Evolutionary conservation across 1,140 invertebrate species (phyloP).

Genomic region (Babylonia areolata): DNA sequence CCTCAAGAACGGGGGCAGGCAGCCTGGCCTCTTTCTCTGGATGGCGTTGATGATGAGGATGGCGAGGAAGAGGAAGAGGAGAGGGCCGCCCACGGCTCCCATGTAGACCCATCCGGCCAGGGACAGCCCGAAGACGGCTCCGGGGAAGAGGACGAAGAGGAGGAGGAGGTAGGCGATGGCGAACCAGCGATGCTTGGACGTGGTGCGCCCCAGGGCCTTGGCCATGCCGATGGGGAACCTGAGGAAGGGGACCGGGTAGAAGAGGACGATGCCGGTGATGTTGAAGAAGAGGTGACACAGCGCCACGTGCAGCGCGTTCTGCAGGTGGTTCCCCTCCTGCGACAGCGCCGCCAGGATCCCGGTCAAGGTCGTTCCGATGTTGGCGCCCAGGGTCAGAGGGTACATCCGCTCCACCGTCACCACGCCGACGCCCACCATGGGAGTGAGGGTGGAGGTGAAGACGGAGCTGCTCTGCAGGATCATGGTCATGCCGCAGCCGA

Average conservation of each 20-base stretch:
- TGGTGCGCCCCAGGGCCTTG: conserved; percentile 77
- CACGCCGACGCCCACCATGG: conserved; percentile 81
- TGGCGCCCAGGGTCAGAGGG: conserved; percentile 80
- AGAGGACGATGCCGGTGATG: conserved; percentile 78
- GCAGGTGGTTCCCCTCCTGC: conserved; percentile 68
- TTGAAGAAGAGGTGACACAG: conserved; percentile 77
- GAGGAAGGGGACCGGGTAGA: conserved; percentile 80
- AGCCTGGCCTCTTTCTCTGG: conserved; percentile 55
- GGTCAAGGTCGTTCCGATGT: conserved; percentile 82
- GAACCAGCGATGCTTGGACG: conserved; percentile 80
- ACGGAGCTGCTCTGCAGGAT: conserved; percentile 81
- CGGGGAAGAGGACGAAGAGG: conserved; percentile 79
- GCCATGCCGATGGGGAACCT: conserved; percentile 79
- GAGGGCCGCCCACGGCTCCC: conserved; percentile 54
- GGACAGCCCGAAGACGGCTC: conserved; percentile 75
- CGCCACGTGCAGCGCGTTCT: conserved; percentile 79
- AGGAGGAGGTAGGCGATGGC: conserved; percentile 79
- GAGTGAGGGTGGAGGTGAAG: conserved; percentile 82
- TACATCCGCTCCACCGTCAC: conserved; percentile 81
- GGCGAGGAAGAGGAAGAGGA: conserved; percentile 54
- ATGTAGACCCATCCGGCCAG: conserved; percentile 62
- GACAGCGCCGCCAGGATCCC: conserved; percentile 79
- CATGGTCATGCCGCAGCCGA: conserved; percentile 80
- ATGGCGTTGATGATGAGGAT: conserved; percentile 65
- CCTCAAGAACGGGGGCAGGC: conserved; percentile 59